Evolutionary conservation across 2,797 vertebrate species (phyloP), one percentile per base, ranked within the genome.

Genomic region (Molossus alvarezi): DNA sequence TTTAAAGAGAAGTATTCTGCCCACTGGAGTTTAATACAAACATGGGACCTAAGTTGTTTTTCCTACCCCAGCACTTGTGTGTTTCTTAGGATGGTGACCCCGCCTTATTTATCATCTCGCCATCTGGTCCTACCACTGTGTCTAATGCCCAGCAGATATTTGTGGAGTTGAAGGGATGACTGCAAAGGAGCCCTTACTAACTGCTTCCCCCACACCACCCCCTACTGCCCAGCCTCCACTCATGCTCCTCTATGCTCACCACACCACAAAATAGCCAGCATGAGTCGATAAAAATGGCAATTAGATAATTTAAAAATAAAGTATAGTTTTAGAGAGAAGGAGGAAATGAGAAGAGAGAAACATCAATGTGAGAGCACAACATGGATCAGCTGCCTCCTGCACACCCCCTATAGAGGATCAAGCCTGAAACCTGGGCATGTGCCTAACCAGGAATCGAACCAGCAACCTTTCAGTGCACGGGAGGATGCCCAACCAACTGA

Each of bases 1-100:
- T 92, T 92, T 76, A 58, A 91, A 73, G 45, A 77, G 29, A 89
- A 37, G 25, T 58, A 14, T 62, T 53, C 27, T 73, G 80, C 51
- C 33, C 13, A 12, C 0, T 83, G 69, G 53, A 45, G 14, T 87
- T 89, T 77, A 27, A 53, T 37, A 79, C 25, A 88, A 48, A 71
- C 10, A 8, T 60, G 12, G 58, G 45, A 17, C 6, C 5, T 13
- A 25, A 45, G 23, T 73, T 88, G 48, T 18, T 48, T 64, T 64
- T 64, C 20, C 45, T 33, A 53, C 13, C 81, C 41, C 13, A 79
- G 27, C 11, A 48, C 15, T 62, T 72, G 4, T 53, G 41, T 1
- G 10, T 73, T 48, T 84, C 7, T 72, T 72, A 33, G 51, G 76
- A 71, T 79, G 45, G 73, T 15, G 14, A 55, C 37, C 37, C 84